A percentile compares a stretch with the other conserved stretches of the same genome.
phyloP scores from a whole-genome alignment of 2,797 vertebrate species.

The Cercopithecus neglectus region DNA sequence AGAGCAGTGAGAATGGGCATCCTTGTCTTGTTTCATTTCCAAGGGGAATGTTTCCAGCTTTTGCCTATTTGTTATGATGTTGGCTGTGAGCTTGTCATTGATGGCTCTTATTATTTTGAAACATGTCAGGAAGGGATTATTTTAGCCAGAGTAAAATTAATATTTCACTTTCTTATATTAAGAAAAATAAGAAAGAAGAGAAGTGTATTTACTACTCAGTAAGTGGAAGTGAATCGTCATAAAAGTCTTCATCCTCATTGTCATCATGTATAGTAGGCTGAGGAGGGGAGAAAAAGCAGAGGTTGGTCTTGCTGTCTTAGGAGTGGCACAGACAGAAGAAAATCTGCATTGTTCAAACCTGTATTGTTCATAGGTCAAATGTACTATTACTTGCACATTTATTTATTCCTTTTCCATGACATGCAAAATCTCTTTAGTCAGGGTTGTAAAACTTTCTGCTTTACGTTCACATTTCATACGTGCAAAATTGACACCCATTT shows the following conservation, averaged over 20 bases:
- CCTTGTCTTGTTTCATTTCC: not conserved
- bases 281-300: not conserved
- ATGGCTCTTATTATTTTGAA: not conserved
- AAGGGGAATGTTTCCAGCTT: not conserved
- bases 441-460: not conserved
- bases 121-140: not conserved
- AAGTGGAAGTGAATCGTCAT: not conserved
- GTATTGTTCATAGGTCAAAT: not conserved
- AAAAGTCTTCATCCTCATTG: not conserved
- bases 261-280: not conserved
- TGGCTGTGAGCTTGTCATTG: not conserved
- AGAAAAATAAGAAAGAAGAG: not conserved
- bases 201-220: not conserved
- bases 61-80: not conserved
- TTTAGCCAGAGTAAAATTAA: not conserved
- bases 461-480: not conserved
- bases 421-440: not conserved
- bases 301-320: not conserved
- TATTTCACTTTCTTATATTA: not conserved
- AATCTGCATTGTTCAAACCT: not conserved
- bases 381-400: not conserved
- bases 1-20: not conserved
- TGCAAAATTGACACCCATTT: not conserved
- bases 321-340: not conserved
- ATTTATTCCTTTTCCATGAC: not conserved